Conservation (phyloP, 2,797 vertebrate genomes). For the Gallinago nigripennis region DNA sequence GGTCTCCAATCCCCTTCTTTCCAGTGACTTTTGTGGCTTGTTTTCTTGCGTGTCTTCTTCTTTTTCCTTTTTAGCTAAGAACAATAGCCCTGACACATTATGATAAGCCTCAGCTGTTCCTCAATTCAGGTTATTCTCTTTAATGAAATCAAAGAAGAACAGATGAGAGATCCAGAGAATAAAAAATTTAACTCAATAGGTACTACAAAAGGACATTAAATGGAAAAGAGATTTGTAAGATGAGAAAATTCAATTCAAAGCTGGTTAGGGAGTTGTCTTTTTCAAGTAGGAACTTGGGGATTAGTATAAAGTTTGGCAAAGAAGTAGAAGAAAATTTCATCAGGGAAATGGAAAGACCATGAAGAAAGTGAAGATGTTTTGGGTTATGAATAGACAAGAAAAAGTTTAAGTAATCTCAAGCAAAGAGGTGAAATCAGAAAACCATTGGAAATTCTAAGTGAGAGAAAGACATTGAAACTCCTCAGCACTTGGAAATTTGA, state of each 20-base stretch:
- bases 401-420: not conserved
- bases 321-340: not conserved
- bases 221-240: not conserved
- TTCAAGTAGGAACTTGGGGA: not conserved
- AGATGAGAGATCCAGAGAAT: constrained; percentile 2
- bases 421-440: not conserved
- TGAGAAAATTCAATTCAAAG: constrained; percentile 2
- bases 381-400: not conserved
- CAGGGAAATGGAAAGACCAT: not conserved
- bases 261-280: not conserved
- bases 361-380: not conserved
- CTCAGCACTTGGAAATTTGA: not conserved
- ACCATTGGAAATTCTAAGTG: not conserved
- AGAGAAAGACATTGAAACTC: not conserved
- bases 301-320: not conserved
- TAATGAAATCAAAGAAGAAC: constrained; percentile 9
- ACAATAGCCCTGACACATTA: not conserved
- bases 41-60: not conserved
- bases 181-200: not conserved
- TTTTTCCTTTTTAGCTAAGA: not conserved
- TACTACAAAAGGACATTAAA: not conserved
- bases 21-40: not conserved
- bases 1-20: not conserved
- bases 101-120: not conserved
- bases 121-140: not conserved